Evolutionary conservation across 2,888 invertebrate genomes (phyloP), one percentile per base, ranked within the genome.

Genomic region (Sesamia inferens): DNA sequence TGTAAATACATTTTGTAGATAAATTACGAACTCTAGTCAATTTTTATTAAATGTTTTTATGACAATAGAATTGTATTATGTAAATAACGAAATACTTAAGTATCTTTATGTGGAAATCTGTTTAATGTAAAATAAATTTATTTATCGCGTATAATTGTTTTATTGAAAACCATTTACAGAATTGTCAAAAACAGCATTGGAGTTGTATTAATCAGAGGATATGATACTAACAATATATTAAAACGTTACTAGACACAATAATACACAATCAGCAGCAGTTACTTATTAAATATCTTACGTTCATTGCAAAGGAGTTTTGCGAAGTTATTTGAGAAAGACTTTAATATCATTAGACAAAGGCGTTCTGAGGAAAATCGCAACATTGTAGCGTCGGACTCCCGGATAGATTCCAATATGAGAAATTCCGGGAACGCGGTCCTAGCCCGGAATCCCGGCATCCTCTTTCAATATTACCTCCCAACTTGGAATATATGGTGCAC

Each of bases 11-110:
- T 93, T 92, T 91, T 94, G 93, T 95, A 95, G 95, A 92, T 94
- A 95, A 88, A 89, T 87, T 92, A 91, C 91, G 90, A 93, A 91
- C 87, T 92, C 92, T 95, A 95, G 96, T 95, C 95, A 96, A 96
- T 95, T 96, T 95, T 93, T 93, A 94, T 93, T 95, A 87, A 93
- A 94, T 93, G 94, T 95, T 86, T 94, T 94, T 93, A 94, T 92
- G 95, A 95, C 95, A 95, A 96, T 96, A 95, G 95, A 89, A 95
- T 94, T 95, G 94, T 94, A 95, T 87, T 89, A 67, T 94, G 93
- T 95, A 94, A 89, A 94, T 94, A 92, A 90, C 89, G 87, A 88
- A 89, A 80, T 86, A 89, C 72, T 69, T 75, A 87, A 83, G 84
- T 89, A 91, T 92, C 87, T 91, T 92, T 93, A 93, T 94, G 92